A percentile compares a stretch with the other conserved stretches of the same genome.
phyloP scores from a whole-genome alignment of 35 echinoderm and acorn worm genomes.

The Ophioderma brevispina region DNA sequence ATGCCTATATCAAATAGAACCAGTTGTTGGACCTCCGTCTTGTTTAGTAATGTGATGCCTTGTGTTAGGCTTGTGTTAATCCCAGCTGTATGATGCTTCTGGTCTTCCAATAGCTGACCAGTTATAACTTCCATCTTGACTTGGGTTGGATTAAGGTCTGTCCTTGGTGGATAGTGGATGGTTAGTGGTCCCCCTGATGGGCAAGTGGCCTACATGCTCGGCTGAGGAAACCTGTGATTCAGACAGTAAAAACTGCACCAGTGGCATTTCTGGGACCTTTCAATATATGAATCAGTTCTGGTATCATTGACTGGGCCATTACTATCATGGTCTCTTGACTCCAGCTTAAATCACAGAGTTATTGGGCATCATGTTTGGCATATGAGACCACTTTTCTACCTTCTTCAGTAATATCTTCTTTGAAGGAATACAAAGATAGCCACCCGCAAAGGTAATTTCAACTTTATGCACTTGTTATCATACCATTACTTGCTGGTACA shows the following conservation, averaged over 20 bases:
- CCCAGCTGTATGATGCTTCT: conserved; percentile 10
- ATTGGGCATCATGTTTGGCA: not conserved
- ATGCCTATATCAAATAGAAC: not conserved
- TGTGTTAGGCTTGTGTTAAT: not conserved
- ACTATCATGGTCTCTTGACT: not conserved
- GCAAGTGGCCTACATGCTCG: not conserved
- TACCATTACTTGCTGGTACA: not conserved
- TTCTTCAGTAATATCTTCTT: not conserved
- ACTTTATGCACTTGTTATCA: not conserved
- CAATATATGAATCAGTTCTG: not conserved
- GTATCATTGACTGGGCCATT: not conserved
- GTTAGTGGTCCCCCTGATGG: conserved; percentile 6
- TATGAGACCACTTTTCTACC: not conserved
- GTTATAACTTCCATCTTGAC: not conserved
- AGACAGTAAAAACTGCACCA: not conserved
- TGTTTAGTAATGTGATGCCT: not conserved
- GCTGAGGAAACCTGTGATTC: not conserved
- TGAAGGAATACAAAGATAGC: not conserved
- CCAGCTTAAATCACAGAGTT: not conserved
- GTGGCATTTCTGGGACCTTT: not conserved
- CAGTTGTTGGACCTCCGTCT: not conserved
- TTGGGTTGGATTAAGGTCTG: not conserved
- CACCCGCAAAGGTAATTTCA: not conserved
- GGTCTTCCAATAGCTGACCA: not conserved
- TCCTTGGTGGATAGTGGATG: not conserved